Evolutionary conservation across 2,888 invertebrate genomes (phyloP).

Genomic region (Lycia hirtaria): DNA sequence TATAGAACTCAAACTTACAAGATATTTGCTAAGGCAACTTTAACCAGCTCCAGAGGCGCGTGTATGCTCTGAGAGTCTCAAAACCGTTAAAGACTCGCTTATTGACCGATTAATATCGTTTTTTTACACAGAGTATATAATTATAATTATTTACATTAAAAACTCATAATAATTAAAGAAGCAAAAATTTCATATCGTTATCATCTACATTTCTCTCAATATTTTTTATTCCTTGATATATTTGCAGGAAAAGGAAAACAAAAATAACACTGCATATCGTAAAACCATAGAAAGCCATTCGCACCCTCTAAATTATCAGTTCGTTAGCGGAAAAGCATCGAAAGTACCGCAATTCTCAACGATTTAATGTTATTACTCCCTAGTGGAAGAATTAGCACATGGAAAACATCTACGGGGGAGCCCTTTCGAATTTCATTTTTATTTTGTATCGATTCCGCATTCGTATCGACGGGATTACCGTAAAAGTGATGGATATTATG

Average conservation of each 20-base stretch:
- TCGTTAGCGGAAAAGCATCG: constrained; percentile 74
- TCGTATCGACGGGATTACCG: not conserved
- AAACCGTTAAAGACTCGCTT: too few relatives aligned
- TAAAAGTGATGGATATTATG: constrained; percentile 3
- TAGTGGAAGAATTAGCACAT: constrained; percentile 76
- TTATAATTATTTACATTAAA: too few relatives aligned
- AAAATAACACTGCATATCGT: constrained; percentile 42
- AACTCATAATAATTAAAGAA: too few relatives aligned
- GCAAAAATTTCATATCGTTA: too few relatives aligned
- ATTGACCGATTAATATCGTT: too few relatives aligned
- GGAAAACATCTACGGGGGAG: constrained; percentile 62
- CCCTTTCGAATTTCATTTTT: constrained; percentile 45
- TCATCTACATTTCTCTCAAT: not conserved
- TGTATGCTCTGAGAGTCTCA: too few relatives aligned
- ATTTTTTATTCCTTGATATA: not conserved
- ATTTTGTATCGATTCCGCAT: constrained; percentile 26
- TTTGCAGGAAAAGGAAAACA: constrained; percentile 8
- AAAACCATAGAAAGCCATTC: constrained; percentile 50
- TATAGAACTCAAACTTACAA: too few relatives aligned
- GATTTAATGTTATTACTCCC: constrained; percentile 83
- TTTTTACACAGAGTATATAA: too few relatives aligned
- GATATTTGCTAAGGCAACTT: too few relatives aligned
- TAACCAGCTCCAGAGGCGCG: too few relatives aligned
- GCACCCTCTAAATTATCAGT: constrained; percentile 70
- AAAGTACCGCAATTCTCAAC: constrained; percentile 51